Evolutionary conservation across 2,888 invertebrate genomes (phyloP).

Genomic region (Zeuzera pyrina): DNA sequence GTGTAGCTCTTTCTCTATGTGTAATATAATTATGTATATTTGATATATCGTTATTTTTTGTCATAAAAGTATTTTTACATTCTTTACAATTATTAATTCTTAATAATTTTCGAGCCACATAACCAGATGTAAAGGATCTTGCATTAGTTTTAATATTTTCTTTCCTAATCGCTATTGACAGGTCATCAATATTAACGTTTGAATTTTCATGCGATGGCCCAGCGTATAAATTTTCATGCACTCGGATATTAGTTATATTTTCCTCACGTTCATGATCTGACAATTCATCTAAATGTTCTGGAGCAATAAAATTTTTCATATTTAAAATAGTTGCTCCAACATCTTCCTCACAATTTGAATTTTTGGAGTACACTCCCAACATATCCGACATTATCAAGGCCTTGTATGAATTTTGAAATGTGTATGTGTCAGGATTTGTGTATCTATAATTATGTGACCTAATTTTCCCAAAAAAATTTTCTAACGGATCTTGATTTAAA

Average conservation of each 20-base stretch:
- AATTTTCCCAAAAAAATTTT: constrained; percentile 9
- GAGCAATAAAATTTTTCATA: background rate
- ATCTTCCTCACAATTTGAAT: constrained; percentile 1
- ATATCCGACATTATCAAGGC: constrained; percentile 5
- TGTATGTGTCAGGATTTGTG: constrained; percentile 4
- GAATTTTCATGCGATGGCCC: background rate
- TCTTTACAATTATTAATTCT: background rate
- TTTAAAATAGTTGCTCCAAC: background rate
- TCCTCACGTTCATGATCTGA: no score
- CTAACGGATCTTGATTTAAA: constrained; percentile 7
- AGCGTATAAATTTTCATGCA: background rate
- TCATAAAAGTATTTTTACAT: background rate
- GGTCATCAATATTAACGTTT: no score
- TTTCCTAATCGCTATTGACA: no score
- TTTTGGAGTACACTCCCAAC: constrained; percentile 3
- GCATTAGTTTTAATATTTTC: background rate
- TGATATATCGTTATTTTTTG: background rate
- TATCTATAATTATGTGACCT: constrained; percentile 5
- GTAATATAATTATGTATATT: background rate
- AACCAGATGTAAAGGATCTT: background rate
- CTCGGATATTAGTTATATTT: no score
- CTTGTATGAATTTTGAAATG: constrained; percentile 6
- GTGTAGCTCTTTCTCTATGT: background rate
- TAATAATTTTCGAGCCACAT: background rate
- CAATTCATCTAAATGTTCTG: no score